Conservation (phyloP, 2,888 invertebrate species). For the Conomelus anceps region DNA sequence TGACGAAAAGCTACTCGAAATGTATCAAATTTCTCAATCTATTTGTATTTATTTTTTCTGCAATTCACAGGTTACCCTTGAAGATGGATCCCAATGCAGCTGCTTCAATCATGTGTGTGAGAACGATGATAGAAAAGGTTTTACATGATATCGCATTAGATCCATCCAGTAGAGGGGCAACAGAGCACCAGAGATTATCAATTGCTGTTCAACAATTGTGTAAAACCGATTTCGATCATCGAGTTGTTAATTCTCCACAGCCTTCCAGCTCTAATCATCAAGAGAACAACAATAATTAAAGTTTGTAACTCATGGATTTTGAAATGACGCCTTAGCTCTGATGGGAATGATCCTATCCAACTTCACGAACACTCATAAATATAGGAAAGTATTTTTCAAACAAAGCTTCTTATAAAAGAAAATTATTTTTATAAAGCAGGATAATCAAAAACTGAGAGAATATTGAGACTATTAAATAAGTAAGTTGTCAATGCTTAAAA, state of each 20-base stretch:
- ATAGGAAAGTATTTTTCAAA: background rate
- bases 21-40: background rate
- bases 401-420: too few relatives aligned
- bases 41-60: background rate
- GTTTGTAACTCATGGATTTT: background rate
- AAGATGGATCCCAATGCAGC: background rate
- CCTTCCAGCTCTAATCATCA: background rate
- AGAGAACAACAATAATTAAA: background rate
- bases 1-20: too few relatives aligned
- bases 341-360: background rate
- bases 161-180: background rate
- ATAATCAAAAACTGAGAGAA: too few relatives aligned
- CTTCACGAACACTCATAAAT: background rate
- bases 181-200: background rate
- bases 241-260: background rate
- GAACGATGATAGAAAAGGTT: background rate
- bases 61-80: background rate
- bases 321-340: background rate
- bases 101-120: background rate
- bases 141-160: background rate
- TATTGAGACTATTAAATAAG: too few relatives aligned
- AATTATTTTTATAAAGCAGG: too few relatives aligned
- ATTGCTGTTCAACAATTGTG: background rate
- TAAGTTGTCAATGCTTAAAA: too few relatives aligned
- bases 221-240: background rate